Evolutionary conservation across 2,888 invertebrate genomes (phyloP).

Genomic region (Lingula anatina): DNA sequence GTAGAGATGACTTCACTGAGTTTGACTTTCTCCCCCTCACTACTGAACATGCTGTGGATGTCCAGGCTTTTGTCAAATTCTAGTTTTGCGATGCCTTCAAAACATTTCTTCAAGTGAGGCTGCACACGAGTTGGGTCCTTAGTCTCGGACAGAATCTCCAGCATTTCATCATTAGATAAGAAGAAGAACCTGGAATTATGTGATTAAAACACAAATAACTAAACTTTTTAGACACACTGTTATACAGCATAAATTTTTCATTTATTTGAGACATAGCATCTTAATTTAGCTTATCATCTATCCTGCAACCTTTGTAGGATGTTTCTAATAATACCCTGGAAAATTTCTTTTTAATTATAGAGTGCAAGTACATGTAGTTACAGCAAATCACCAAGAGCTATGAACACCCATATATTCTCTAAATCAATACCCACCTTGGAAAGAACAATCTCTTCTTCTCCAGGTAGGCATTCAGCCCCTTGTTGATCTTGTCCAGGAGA

Average conservation of each 20-base stretch:
- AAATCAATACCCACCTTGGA: constrained; percentile 39
- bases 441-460: constrained; percentile 54
- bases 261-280: no score
- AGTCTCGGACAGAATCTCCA: constrained; percentile 53
- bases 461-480: constrained; percentile 52
- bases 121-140: constrained; percentile 52
- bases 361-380: no score
- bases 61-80: constrained; percentile 83
- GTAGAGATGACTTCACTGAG: constrained; percentile 75
- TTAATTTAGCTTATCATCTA: no score
- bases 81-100: constrained; percentile 75
- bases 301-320: no score
- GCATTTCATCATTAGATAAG: constrained; percentile 53
- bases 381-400: not conserved
- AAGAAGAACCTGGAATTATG: constrained; percentile 47
- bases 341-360: no score
- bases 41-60: constrained; percentile 82
- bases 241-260: no score
- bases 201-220: no score
- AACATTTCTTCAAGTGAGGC: constrained; percentile 53
- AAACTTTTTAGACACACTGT: no score
- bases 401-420: constrained; percentile 13
- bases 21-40: constrained; percentile 66
- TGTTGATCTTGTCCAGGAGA: constrained; percentile 52
- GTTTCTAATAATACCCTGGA: no score